Percentiles rank a stretch among this genome's conserved stretches.
These are phyloP conservation scores for Sarcophaga caerulescens DNA, from an alignment of 2,888 invertebrate species.

Conservation along the genomic window DNA sequence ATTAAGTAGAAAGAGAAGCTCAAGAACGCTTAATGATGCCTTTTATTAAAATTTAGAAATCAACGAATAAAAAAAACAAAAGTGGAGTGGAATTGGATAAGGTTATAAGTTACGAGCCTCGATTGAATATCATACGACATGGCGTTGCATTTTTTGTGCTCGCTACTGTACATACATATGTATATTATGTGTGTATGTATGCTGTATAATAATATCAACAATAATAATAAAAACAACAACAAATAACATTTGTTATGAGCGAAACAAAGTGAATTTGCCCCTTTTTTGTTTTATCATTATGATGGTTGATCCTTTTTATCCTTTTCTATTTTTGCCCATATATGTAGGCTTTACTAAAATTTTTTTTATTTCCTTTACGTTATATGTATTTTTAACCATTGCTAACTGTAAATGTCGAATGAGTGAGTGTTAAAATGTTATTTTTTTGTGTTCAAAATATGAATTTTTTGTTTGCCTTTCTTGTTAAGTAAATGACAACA, in stretches of 20 bases:
- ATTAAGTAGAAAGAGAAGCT: too few relatives aligned
- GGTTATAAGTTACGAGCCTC: too few relatives aligned
- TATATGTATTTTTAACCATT: not conserved
- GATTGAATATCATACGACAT: too few relatives aligned
- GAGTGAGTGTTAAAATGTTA: not conserved
- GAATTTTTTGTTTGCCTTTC: constrained; percentile 20
- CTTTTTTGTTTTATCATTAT: constrained; percentile 23
- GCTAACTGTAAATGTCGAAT: not conserved
- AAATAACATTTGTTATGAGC: not conserved
- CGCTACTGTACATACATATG: too few relatives aligned
- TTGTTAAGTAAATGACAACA: constrained; percentile 47
- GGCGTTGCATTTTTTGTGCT: too few relatives aligned
- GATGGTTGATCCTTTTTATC: not conserved
- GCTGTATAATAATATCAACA: not conserved
- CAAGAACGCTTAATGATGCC: too few relatives aligned
- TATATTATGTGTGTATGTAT: not conserved
- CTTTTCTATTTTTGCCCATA: too few relatives aligned
- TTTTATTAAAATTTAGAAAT: too few relatives aligned
- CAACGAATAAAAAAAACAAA: too few relatives aligned
- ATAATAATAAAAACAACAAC: not conserved
- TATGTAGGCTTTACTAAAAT: too few relatives aligned
- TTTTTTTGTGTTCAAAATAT: not conserved
- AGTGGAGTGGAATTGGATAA: too few relatives aligned
- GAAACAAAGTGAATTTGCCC: constrained; percentile 33
- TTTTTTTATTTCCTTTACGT: too few relatives aligned